Evolutionary conservation across 1,140 invertebrate genomes (phyloP), one percentile per base, ranked within the genome.

Genomic region (Hermetia illucens): DNA sequence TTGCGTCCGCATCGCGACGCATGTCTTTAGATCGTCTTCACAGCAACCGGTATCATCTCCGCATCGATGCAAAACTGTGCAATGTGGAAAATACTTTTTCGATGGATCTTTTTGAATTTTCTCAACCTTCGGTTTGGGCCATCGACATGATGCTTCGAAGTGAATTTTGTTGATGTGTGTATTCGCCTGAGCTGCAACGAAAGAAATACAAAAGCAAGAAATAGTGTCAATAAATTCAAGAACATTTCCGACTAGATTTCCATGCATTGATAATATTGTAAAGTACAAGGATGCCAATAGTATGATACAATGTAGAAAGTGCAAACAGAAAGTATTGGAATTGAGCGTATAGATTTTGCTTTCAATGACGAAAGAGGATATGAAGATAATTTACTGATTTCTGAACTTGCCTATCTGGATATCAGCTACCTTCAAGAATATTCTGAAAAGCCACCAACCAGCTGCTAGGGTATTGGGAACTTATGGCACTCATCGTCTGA

Each of bases 41-140:
- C 82, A 85, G 53, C 82, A 85, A 39, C 82, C 82, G 8, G 75
- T 79, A 52, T 82, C 77, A 47, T 82, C 79, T n/a, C 74, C 71
- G 49, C 82, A 85, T 40, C 74, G 69, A 51, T 83, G 74, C 27
- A 85, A 51, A 15, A 80, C 69, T 4, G 77, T 80, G 52, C 81
- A 83, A 40, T 77, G 74, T 17, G 82, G 81, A 36, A 69, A 59
- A 61, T 84, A 85, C 17, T 64, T 70, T 48, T 74, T 80, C n/a
- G 70, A 69, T 1, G 74, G 59, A 51, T 74, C 69, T 16, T 34
- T 73, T 63, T 47, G 70, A 61, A 40, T 78, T 69, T 38, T 69
- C 62, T 83, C 64, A 27, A 82, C 65, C 41, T 68, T 66, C 19
- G 69, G 65, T 21, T 68, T 59, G 12, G 82, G 82, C 44, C 63